Evolutionary conservation across 2,113 vertebrate genomes (phyloP), one percentile per base, ranked within the genome.

Genomic region (Leucopternis melanops): DNA sequence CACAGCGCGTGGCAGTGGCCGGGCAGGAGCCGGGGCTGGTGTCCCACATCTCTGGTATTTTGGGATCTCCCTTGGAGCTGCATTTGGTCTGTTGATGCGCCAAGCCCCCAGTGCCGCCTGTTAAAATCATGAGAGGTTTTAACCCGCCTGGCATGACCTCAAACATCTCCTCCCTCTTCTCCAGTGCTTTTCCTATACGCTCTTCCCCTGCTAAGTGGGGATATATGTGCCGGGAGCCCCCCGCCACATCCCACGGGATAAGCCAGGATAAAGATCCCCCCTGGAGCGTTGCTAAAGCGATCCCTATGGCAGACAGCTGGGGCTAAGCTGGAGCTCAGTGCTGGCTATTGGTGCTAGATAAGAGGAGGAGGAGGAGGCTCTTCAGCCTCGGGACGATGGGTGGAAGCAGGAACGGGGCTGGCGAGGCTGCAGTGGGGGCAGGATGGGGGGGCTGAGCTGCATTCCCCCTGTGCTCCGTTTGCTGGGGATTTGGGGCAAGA

Each of bases 391-490:
- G 85, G 49, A 22, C 0, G 0, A 4, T 4, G 8, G 34, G 26
- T 73, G 40, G 83, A 62, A 90, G 70, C 50, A 23, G 74, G 27
- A 67, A 26, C 8, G 58, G 31, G 65, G 54, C 36, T 72, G 69
- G n/a, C 0, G 6, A 27, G 52, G 50, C 63, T 71, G 74, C 58
- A 27, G 85, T 0, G 8, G 31, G 7, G 54, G 32, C 36, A 42
- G 88, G 50, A 40, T 20, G 67, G 67, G 61, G 14, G 21, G 23
- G 40, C 50, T 3, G 6, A 61, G 17, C 31, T 0, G 1, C 0
- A 1, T 4, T 61, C 27, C 19, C 6, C 10, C 36, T 0, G 1
- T 38, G 40, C 9, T 31, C 31, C 0, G 0, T 36, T 91, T 73
- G 19, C 23, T n/a, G 40, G 29, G 58, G 3, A 13, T 57, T 52